Evolutionary conservation across 1,140 invertebrate genomes (phyloP).

Genomic region (Ceratoteleas bidentatus): DNA sequence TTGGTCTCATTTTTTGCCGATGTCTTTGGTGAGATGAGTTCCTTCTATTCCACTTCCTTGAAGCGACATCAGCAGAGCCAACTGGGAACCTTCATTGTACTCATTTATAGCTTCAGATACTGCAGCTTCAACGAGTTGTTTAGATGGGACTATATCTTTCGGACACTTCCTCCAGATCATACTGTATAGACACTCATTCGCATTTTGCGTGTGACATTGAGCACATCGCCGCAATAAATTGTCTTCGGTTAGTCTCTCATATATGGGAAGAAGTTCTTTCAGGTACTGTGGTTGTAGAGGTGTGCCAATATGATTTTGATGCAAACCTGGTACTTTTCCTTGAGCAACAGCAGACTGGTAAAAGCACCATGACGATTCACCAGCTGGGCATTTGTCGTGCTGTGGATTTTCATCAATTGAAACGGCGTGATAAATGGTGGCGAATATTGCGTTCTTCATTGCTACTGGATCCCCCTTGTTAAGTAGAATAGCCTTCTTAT

Average conservation of each 20-base stretch:
- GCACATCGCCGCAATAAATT: slow-evolving; percentile 6
- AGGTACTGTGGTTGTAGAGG: slow-evolving; percentile 12
- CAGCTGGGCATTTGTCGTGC: background rate
- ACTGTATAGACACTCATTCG: slow-evolving; percentile 25
- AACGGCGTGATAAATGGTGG: background rate
- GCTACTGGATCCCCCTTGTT: slow-evolving; percentile 8
- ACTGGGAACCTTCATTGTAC: slow-evolving; percentile 28
- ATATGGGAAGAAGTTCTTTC: background rate
- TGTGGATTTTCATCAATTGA: slow-evolving; percentile 8
- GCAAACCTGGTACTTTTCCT: slow-evolving; percentile 9
- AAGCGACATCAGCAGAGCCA: background rate
- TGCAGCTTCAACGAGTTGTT: slow-evolving; percentile 29
- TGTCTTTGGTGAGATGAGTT: background rate
- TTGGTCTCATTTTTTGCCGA: slow-evolving; percentile 7
- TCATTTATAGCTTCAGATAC: slow-evolving; percentile 18
- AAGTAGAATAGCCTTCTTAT: slow-evolving; percentile 16
- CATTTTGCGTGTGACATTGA: slow-evolving; percentile 32
- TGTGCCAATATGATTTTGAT: background rate
- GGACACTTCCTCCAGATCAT: slow-evolving; percentile 42
- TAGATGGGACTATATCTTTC: slow-evolving; percentile 29
- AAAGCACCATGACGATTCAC: slow-evolving; percentile 12
- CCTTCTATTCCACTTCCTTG: background rate
- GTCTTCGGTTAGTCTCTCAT: slow-evolving; percentile 13
- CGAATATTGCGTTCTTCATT: slow-evolving; percentile 10
- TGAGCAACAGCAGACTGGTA: slow-evolving; percentile 4